Evolutionary conservation across 2,797 vertebrate species (phyloP).

Genomic region (Pelobates cultripes): DNA sequence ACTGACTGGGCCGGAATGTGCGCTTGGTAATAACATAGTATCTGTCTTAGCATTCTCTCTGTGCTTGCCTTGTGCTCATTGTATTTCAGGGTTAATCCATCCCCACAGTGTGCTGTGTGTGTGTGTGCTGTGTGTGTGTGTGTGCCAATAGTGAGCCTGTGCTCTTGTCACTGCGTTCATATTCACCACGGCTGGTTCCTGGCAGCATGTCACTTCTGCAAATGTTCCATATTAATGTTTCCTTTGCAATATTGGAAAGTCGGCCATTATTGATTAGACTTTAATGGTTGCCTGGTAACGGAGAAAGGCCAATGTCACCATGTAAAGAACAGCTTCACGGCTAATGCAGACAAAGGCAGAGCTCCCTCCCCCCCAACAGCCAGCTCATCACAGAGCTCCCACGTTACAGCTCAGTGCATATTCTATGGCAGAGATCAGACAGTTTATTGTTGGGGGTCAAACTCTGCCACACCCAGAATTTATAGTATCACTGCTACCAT

Average conservation of each 20-base stretch:
- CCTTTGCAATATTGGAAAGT: constrained; percentile 20
- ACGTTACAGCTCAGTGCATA: too few species aligned
- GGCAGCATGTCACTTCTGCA: neutral
- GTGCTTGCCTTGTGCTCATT: neutral
- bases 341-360: neutral
- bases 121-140: neutral
- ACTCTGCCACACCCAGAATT: too few species aligned
- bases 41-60: neutral
- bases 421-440: too few species aligned
- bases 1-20: neutral
- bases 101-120: neutral
- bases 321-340: neutral
- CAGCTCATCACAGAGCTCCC: too few species aligned
- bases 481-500: too few species aligned
- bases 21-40: neutral
- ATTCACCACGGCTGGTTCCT: neutral
- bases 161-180: neutral
- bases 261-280: constrained; percentile 30
- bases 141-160: neutral
- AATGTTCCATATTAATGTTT: neutral
- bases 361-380: neutral
- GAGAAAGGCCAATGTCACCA: constrained; percentile 22
- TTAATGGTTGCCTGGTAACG: constrained; percentile 37
- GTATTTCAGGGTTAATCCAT: neutral
- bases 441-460: too few species aligned